Base-by-base conservation (phyloP, 2,113 vertebrate species). In the Catharus fuscescens region DNA sequence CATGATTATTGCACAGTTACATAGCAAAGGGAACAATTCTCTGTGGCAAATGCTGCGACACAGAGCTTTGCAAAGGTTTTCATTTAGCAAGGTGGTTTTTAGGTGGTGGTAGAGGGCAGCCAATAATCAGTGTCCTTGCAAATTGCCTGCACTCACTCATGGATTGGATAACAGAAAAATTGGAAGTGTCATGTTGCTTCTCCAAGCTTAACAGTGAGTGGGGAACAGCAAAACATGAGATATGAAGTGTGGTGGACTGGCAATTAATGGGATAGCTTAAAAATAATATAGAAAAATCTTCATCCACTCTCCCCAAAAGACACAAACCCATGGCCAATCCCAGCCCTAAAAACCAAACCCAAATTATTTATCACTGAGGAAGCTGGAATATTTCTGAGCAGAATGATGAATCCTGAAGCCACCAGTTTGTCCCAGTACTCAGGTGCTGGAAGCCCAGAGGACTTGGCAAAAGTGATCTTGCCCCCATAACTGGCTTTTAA, bases 1-100 rank as follows among this genome's bases (percentile, higher is more conserved):
- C 14, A 1, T 5, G 47, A 9, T 31, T 72, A 5, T 6, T 54
- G 18, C 21, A 9, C 9, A 4, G 14, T 42, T 70, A 1, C 9
- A 14, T 0, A 26, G 38, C 12, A 73, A n/a, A 36, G 29, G 14
- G 8, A 81, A 8, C 32, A 25, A 7, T 48, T 60, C 29, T 17
- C 23, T n/a, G 4, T 48, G 79, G 47, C 34, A 61, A 69, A 8
- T 4, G 19, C 11, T 40, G 25, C 24, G 40, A 5, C 25, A 11
- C 52, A 40, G 70, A 52, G 31, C 12, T 85, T 62, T 24, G 23
- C 4, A 10, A 1, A 80, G 48, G 23, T 40, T 84, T 89, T 64
- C 15, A 26, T 80, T 72, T 24, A 50, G 25, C 18, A 18, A 34
- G 0, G 8, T 29, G 3, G 1, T 9, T 45, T 60, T 32, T 74